Conservation (phyloP, 2,113 vertebrate species). For the Panurus biarmicus region DNA sequence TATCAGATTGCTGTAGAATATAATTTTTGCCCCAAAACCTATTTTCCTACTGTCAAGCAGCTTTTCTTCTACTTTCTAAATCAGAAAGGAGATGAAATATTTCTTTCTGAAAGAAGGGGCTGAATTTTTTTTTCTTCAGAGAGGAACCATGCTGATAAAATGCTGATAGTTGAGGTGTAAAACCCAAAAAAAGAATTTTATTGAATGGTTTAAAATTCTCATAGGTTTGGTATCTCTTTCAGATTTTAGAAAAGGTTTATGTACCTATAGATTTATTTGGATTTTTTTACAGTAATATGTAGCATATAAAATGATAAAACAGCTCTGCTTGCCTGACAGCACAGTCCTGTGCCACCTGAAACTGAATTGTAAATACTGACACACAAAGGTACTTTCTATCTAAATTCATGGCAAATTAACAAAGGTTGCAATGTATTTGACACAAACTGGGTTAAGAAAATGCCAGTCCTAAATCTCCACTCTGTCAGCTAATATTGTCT, state of each 20-base stretch:
- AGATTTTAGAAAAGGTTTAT: neutral
- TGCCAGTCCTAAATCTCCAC: neutral
- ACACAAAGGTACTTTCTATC: neutral
- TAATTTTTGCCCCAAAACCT: neutral
- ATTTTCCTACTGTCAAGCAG: neutral
- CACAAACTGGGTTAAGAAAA: neutral
- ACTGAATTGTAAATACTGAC: neutral
- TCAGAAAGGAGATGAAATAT: neutral
- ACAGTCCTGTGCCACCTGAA: neutral
- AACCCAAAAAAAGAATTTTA: neutral
- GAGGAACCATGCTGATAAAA: neutral
- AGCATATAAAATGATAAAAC: neutral
- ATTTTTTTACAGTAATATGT: neutral
- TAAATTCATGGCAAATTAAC: neutral
- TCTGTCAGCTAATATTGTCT: neutral
- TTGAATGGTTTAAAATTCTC: neutral
- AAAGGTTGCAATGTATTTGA: neutral
- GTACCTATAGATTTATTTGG: neutral
- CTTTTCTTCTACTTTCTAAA: neutral
- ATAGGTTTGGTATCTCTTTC: neutral
- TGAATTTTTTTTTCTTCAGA: neutral
- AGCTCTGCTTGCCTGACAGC: neutral
- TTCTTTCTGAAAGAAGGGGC: neutral
- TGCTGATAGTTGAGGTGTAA: neutral
- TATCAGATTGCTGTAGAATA: neutral